These are phyloP conservation scores for Calephelis perditalis DNA, from an alignment of 2,888 invertebrate species.

Conservation along the genomic window DNA sequence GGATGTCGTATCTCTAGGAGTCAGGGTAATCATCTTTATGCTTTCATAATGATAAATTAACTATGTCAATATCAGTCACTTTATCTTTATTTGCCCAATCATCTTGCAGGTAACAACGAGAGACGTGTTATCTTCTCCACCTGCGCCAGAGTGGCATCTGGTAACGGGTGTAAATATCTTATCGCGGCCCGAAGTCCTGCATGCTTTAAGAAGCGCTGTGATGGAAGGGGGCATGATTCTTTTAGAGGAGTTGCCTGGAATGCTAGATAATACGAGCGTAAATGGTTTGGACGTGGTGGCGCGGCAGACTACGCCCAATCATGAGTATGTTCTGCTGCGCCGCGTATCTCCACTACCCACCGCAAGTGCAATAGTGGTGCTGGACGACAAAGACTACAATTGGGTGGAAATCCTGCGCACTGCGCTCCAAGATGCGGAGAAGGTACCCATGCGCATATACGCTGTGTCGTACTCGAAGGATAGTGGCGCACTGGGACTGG, in stretches of 20 bases:
- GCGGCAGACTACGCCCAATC: conserved; percentile 72
- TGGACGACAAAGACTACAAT: conserved; percentile 83
- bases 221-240: conserved; percentile 84
- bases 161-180: conserved; percentile 76
- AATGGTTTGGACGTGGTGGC: conserved; percentile 34
- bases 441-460: conserved; percentile 79
- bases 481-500: conserved; percentile 91
- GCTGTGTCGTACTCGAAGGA: conserved; percentile 83
- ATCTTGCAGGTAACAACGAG: conserved; percentile 53
- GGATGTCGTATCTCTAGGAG: conserved; percentile 76
- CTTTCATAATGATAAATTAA: not conserved
- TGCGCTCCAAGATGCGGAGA: conserved; percentile 82
- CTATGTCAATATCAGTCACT: too few relatives aligned
- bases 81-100: too few relatives aligned
- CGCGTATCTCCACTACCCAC: conserved; percentile 66
- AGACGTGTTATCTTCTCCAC: conserved; percentile 76
- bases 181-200: conserved; percentile 42
- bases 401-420: conserved; percentile 92
- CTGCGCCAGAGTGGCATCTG: conserved; percentile 84
- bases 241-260: conserved; percentile 23
- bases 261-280: too few relatives aligned
- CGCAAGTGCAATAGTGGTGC: conserved; percentile 75
- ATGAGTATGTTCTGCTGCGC: conserved; percentile 83
- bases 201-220: conserved; percentile 75
- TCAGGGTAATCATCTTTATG: conserved; percentile 73